Evolutionary conservation across 92 coral and sea anemone genomes (phyloP).

Genomic region (Parazoanthus atlanticus): DNA sequence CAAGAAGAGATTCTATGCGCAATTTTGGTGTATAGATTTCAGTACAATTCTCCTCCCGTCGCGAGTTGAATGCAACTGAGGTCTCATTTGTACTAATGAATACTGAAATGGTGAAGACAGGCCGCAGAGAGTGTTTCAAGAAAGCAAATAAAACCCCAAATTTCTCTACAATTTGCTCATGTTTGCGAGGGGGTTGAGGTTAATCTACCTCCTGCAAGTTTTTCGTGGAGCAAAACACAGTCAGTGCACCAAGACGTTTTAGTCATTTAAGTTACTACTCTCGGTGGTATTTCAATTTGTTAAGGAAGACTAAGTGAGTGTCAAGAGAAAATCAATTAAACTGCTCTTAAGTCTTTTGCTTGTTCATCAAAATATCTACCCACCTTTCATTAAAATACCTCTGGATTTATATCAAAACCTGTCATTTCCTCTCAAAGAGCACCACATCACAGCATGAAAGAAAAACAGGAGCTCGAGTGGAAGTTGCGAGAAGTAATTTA

Average conservation of each 20-base stretch:
- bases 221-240: background rate
- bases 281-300: slow-evolving; percentile 34
- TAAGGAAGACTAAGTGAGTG: slow-evolving; percentile 11
- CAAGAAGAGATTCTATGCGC: slow-evolving; percentile 6
- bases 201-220: background rate
- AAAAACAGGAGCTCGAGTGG: no score
- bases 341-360: background rate
- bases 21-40: background rate
- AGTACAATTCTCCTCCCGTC: slow-evolving; percentile 9
- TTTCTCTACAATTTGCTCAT: background rate
- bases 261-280: background rate
- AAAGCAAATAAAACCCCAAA: background rate
- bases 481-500: background rate
- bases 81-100: background rate
- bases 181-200: background rate
- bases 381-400: slow-evolving; percentile 35
- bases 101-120: background rate
- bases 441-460: slow-evolving; percentile 2
- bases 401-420: background rate
- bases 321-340: slow-evolving; percentile 22
- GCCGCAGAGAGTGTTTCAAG: background rate
- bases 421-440: slow-evolving; percentile 21
- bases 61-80: background rate
- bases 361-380: background rate
- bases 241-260: background rate